Evolutionary conservation across 2,113 vertebrate species (phyloP).

Genomic region (Canis aureus): DNA sequence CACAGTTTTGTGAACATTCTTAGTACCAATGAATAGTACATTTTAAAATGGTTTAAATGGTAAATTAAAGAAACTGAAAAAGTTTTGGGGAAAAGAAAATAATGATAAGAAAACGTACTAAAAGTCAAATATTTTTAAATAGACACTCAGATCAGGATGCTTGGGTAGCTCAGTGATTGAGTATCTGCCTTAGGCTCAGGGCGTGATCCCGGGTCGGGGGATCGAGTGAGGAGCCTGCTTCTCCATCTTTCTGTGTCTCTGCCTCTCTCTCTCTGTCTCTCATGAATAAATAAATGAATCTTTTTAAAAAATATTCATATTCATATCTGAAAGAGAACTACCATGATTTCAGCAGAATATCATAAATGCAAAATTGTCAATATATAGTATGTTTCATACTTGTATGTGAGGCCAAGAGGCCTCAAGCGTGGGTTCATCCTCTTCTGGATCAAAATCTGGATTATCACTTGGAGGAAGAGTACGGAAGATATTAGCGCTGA

Average conservation of each 20-base stretch:
- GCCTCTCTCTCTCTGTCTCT: too few species aligned
- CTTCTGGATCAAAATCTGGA: conserved; percentile 99
- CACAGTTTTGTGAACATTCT: neutral
- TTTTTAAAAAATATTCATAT: neutral
- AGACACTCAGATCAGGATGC: neutral
- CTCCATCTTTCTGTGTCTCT: too few species aligned
- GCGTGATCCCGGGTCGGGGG: too few species aligned
- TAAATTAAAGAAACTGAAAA: neutral
- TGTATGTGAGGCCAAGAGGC: conserved; percentile 99
- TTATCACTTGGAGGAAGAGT: conserved; percentile 98
- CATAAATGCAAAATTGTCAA: neutral
- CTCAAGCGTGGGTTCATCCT: conserved; percentile 98
- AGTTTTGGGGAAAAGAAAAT: conserved; percentile 8
- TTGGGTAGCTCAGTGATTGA: too few species aligned
- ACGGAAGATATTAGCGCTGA: conserved; percentile 97
- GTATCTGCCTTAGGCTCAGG: too few species aligned
- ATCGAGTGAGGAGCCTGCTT: too few species aligned
- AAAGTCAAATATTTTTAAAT: conserved; percentile 47
- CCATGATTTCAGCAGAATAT: conserved; percentile 38
- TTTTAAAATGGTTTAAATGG: conserved; percentile 42
- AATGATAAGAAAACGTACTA: neutral
- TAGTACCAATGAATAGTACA: neutral
- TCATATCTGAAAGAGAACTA: neutral
- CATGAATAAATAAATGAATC: too few species aligned
- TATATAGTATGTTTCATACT: conserved; percentile 84